Base-by-base conservation (phyloP, 2,888 invertebrate species). In the Phengaris arion region DNA sequence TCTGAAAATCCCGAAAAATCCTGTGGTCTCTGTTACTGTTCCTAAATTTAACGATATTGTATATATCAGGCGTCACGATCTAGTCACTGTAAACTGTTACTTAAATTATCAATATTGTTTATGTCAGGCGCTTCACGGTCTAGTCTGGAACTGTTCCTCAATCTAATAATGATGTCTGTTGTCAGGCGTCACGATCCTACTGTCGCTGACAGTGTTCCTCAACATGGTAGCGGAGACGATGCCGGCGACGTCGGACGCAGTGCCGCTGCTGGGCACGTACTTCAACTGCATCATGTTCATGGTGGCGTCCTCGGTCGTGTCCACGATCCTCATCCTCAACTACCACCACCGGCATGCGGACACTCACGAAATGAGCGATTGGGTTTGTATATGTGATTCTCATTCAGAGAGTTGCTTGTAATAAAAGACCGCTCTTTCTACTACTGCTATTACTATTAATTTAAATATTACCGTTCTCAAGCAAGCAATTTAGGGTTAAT, bases 251-350 rank as follows among this genome's bases (percentile, higher is more conserved):
- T 98, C 98, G 79, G 98, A 98, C 91, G 98, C 98, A 83, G 98
- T 98, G 86, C 97, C 97, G 82, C 95, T 97, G 84, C 94, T 97
- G 93, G 97, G 97, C 92, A 98, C 98, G 83, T 99, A 99, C 95
- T 99, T 99, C 95, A 99, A 99, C 95, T 98, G 98, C 95, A 99
- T 99, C 94, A 99, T 99, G 99, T 98, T 99, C 94, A 99, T 99
- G 98, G 98, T 99, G 94, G 98, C 99, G 85, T 98, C 98, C 85
- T 99, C 99, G 82, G 98, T 99, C 89, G 98, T 99, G 87, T 98
- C 98, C 91, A 99, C 99, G 81, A 99, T 99, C 88, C 96, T 99
- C 86, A 98, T 99, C 90, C 96, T 99, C 87, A 99, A 99, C 94
- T 99, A 98, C 94, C 99, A 99, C 94, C 98, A 99, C 94, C 96